Conservation (phyloP, 2,113 vertebrate genomes). For the Cromileptes altivelis region DNA sequence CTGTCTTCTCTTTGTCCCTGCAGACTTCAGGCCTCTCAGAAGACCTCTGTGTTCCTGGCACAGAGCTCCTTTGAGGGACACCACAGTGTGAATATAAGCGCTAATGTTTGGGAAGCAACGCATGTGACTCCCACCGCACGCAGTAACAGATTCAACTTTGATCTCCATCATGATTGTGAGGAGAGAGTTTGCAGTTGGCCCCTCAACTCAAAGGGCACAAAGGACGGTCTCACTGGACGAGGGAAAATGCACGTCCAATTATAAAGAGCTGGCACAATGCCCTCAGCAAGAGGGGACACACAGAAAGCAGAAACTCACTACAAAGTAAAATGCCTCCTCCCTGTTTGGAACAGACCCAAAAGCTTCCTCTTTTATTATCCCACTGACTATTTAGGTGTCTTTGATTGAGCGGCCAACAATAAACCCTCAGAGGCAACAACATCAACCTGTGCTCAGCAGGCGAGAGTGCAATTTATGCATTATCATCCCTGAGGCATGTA, state of each 20-base stretch:
- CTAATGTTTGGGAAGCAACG: conserved; percentile 43
- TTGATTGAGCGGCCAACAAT: conserved; percentile 15
- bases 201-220: conserved; percentile 56
- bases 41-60: conserved; percentile 34
- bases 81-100: conserved; percentile 37
- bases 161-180: conserved; percentile 58
- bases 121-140: conserved; percentile 60
- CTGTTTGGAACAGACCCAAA: conserved; percentile 49
- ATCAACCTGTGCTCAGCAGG: conserved; percentile 11
- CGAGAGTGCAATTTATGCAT: not conserved
- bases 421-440: conserved; percentile 43
- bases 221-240: conserved; percentile 54
- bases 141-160: conserved; percentile 51
- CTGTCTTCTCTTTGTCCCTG: conserved; percentile 21
- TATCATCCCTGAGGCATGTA: conserved; percentile 15
- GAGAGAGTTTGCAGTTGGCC: conserved; percentile 56
- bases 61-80: conserved; percentile 23
- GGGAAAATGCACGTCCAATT: conserved; percentile 64
- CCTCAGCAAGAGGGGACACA: not conserved
- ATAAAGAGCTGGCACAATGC: conserved; percentile 45
- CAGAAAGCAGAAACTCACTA: conserved; percentile 18
- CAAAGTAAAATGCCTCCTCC: conserved; percentile 15
- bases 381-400: conserved; percentile 22
- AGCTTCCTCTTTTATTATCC: conserved; percentile 34
- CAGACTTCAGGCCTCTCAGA: conserved; percentile 33